Conservation (phyloP, 1,140 invertebrate genomes). For the Drosophila nasuta region DNA sequence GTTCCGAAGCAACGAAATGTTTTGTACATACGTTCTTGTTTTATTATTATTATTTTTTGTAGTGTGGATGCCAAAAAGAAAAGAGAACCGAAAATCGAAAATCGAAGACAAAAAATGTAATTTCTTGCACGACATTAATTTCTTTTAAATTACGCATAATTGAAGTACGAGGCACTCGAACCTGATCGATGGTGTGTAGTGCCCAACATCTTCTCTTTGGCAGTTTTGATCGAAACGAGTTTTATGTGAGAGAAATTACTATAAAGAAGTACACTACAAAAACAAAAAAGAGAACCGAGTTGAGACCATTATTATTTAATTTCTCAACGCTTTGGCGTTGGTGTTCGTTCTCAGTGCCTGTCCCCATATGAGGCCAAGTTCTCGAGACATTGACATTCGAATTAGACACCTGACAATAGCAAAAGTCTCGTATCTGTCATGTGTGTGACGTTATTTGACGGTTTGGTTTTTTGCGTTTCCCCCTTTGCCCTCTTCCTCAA, state of each 20-base stretch:
- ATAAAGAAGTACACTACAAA: constrained; percentile 5
- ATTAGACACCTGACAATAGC: constrained; percentile 76
- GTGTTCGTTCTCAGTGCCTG: constrained; percentile 13
- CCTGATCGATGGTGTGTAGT: constrained; percentile 68
- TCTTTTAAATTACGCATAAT: constrained; percentile 83
- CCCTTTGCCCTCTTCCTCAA: too few relatives aligned
- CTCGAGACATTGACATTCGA: constrained; percentile 78
- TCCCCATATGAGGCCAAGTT: constrained; percentile 53
- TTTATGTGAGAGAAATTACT: constrained; percentile 58
- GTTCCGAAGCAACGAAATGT: constrained; percentile 59
- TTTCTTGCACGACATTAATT: constrained; percentile 83
- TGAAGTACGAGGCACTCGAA: constrained; percentile 74
- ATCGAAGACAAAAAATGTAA: constrained; percentile 72
- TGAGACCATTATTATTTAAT: constrained; percentile 69
- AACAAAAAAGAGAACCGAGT: constrained; percentile 2
- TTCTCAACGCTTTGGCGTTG: constrained; percentile 28
- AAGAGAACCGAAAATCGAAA: constrained; percentile 41
- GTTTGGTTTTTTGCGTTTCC: not conserved
- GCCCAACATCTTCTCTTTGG: constrained; percentile 14
- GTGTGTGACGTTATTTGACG: constrained; percentile 47
- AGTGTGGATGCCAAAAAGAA: not conserved
- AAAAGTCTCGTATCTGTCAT: constrained; percentile 51
- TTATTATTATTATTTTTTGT: constrained; percentile 16
- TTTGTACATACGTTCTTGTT: constrained; percentile 32
- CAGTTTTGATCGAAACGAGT: constrained; percentile 54